Base-by-base conservation (phyloP, 2,888 invertebrate species). In the Cantharis lateralis region DNA sequence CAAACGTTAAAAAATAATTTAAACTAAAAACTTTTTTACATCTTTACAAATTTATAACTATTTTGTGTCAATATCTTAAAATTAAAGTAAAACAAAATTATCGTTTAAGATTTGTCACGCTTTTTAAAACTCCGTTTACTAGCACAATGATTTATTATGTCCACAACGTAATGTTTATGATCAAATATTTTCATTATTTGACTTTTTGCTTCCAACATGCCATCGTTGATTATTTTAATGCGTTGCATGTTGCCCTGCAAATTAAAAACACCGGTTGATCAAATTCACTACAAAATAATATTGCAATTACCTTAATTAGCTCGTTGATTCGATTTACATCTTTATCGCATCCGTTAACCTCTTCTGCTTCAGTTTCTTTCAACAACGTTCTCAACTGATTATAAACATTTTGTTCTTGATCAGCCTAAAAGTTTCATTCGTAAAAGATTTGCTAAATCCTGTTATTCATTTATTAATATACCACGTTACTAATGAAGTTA, bases 51-150 rank as follows among this genome's bases (percentile, higher is more conserved):
- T n/a, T 48, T 48, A 48, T 48, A 48, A 48, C 48, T 48, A 48
- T 48, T 48, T 48, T 48, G 48, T 48, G 48, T n/a, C 48, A 5
- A n/a, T 48, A 48, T 48, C n/a, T 48, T 48, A 48, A n/a, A 48
- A 48, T n/a, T 48, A 48, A 48, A 48, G n/a, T 48, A n/a, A 48
- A 48, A 48, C n/a, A n/a, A 48, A 48, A 48, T 48, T n/a, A 48
- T 48, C 1, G 7, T 66, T 66, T 87, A 88, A 20, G 87, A 87
- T 81, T 95, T 95, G 79, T 97, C 95, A 83, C 96, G 94, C 88
- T 98, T 98, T 87, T 98, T 96, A 86, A 96, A 95, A 85, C 96
- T 95, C 80, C 98, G 90, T 89, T 98, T 98, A 86, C 96, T 97
- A 81, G 96, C 95, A 89, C 97, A 96, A 82, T 97, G 93, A 84